Conservation (phyloP, 2,113 vertebrate genomes). For the Aspiorhynchus laticeps region DNA sequence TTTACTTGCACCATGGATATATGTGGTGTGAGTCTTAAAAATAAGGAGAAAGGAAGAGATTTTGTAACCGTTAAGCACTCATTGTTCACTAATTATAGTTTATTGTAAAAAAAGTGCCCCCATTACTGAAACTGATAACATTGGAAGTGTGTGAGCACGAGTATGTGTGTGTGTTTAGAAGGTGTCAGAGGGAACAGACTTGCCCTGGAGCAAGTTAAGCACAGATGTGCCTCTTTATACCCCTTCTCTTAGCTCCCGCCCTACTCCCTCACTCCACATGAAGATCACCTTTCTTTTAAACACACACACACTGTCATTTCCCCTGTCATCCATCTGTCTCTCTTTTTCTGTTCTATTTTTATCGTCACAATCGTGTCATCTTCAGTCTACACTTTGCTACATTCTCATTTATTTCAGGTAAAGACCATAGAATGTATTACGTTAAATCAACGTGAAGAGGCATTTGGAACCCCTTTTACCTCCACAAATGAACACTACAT, state of each 20-base stretch:
- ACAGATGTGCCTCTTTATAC: constrained; percentile 58
- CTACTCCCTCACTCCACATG: constrained; percentile 48
- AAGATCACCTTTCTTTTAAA: constrained; percentile 57
- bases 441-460: neutral
- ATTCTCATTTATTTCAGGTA: constrained; percentile 11
- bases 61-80: neutral
- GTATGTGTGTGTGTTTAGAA: constrained; percentile 49
- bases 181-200: constrained; percentile 50
- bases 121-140: constrained; percentile 15
- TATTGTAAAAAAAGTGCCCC: constrained; percentile 12
- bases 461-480: neutral
- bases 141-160: constrained; percentile 12
- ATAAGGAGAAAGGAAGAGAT: neutral
- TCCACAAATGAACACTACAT: neutral
- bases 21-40: neutral
- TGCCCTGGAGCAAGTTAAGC: constrained; percentile 57
- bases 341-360: constrained; percentile 48
- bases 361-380: neutral
- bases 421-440: neutral
- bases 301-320: constrained; percentile 32
- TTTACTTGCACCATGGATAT: neutral
- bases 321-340: constrained; percentile 52
- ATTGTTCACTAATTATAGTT: constrained; percentile 16
- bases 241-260: constrained; percentile 44
- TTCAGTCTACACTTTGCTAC: constrained; percentile 29